Evolutionary conservation across 2,113 vertebrate species (phyloP).

Genomic region (Caretta caretta): DNA sequence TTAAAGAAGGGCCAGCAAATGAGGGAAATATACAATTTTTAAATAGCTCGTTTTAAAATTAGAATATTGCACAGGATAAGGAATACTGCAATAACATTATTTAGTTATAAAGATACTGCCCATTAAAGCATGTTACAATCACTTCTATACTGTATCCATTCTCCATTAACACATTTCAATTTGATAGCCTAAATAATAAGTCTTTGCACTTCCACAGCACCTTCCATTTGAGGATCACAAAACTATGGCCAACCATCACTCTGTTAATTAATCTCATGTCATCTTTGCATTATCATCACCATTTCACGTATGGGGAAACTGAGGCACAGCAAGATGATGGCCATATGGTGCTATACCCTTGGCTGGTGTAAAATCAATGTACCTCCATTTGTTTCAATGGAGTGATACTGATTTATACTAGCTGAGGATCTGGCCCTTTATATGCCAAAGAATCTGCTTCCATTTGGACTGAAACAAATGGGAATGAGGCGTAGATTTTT

Average conservation of each 20-base stretch:
- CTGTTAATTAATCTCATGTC: not conserved
- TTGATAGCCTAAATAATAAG: not conserved
- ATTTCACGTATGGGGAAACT: not conserved
- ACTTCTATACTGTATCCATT: not conserved
- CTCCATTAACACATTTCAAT: not conserved
- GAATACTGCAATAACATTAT: not conserved
- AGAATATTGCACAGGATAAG: not conserved
- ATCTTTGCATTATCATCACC: not conserved
- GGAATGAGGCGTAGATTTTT: not conserved
- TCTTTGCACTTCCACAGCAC: not conserved
- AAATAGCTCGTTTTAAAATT: not conserved
- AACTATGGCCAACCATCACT: not conserved
- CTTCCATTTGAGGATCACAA: not conserved
- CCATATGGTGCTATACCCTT: not conserved
- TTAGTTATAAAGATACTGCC: not conserved
- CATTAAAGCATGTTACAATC: not conserved
- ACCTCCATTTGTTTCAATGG: not conserved
- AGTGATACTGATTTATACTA: not conserved
- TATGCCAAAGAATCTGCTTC: not conserved
- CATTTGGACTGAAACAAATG: not conserved
- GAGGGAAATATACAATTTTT: not conserved
- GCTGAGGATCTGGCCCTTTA: not conserved
- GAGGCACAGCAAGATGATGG: not conserved
- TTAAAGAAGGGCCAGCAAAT: not conserved
- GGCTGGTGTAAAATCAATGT: not conserved